These are phyloP conservation scores for Thaumetopoea pityocampa DNA, from an alignment of 1,140 invertebrate genomes.

Conservation along the genomic window DNA sequence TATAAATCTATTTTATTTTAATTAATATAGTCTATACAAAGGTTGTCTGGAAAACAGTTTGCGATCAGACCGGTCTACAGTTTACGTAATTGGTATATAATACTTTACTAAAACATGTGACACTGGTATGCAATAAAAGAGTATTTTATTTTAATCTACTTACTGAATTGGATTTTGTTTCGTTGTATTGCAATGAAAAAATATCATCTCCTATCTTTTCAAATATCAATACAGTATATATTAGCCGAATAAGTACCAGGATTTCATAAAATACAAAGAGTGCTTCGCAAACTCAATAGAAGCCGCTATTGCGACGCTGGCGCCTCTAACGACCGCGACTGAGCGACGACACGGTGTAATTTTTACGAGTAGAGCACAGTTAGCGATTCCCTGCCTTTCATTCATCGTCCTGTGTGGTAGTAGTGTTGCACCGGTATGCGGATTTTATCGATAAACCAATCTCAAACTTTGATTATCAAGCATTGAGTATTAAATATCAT, in stretches of 20 bases:
- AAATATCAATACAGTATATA: neutral
- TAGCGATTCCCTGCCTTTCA: slow-evolving; percentile 33
- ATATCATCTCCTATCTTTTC: too few species aligned
- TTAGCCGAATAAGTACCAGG: slow-evolving; percentile 7
- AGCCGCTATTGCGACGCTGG: slow-evolving; percentile 14
- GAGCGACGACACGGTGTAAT: slow-evolving; percentile 18
- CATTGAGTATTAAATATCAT: too few species aligned
- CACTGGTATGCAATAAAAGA: too few species aligned
- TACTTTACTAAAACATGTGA: too few species aligned
- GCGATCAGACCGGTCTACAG: too few species aligned
- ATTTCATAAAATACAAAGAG: slow-evolving; percentile 12
- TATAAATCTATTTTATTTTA: too few species aligned
- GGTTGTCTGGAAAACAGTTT: too few species aligned
- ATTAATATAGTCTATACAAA: too few species aligned
- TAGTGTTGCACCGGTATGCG: slow-evolving; percentile 7
- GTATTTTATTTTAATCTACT: too few species aligned
- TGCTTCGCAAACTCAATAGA: slow-evolving; percentile 11
- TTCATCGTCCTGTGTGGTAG: slow-evolving; percentile 24
- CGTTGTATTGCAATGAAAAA: too few species aligned
- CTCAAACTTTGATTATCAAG: neutral
- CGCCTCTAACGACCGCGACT: slow-evolving; percentile 21
- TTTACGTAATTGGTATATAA: too few species aligned
- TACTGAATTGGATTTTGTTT: too few species aligned
- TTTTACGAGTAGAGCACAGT: slow-evolving; percentile 27
- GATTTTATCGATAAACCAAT: slow-evolving; percentile 2